These are phyloP conservation scores for Troglohyphantes excavatus DNA, from an alignment of 2,888 invertebrate genomes.

Conservation along the genomic window DNA sequence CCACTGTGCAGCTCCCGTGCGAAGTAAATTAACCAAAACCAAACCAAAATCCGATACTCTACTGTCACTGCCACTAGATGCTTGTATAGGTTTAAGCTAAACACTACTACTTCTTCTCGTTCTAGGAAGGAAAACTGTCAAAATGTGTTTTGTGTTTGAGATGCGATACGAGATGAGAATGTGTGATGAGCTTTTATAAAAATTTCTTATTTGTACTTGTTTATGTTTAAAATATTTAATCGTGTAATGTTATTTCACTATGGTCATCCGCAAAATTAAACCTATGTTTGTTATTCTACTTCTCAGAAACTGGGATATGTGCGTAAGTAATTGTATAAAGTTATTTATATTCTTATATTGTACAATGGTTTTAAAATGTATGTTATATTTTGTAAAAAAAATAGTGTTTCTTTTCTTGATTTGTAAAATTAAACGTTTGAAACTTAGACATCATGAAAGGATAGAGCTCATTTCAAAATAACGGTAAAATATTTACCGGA, in stretches of 20 bases:
- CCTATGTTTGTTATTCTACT: slow-evolving; percentile 9
- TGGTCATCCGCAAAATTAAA: slow-evolving; percentile 18
- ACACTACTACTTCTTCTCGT: slow-evolving; percentile 28
- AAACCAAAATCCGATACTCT: too few species aligned
- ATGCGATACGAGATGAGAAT: slow-evolving; percentile 14
- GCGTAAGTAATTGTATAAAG: slow-evolving; percentile 26
- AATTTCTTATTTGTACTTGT: slow-evolving; percentile 22
- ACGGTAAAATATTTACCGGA: too few species aligned
- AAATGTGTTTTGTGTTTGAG: slow-evolving; percentile 61
- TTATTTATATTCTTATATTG: too few species aligned
- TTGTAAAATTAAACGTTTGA: too few species aligned
- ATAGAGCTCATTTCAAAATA: too few species aligned
- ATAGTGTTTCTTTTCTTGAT: too few species aligned
- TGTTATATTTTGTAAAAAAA: too few species aligned
- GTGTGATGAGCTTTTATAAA: slow-evolving; percentile 23
- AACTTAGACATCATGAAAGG: too few species aligned
- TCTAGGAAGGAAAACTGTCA: slow-evolving; percentile 61
- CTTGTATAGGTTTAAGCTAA: neutral
- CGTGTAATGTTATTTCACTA: slow-evolving; percentile 42
- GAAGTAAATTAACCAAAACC: too few species aligned
- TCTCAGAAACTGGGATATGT: slow-evolving; percentile 51
- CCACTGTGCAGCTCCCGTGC: too few species aligned
- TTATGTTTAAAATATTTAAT: slow-evolving; percentile 17
- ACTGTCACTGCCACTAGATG: too few species aligned
- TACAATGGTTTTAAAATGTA: too few species aligned